Percentiles rank a stretch among this genome's conserved stretches.
Evolutionary conservation across 2,888 invertebrate genomes (phyloP).

Genomic region (Aricia artaxerxes): DNA sequence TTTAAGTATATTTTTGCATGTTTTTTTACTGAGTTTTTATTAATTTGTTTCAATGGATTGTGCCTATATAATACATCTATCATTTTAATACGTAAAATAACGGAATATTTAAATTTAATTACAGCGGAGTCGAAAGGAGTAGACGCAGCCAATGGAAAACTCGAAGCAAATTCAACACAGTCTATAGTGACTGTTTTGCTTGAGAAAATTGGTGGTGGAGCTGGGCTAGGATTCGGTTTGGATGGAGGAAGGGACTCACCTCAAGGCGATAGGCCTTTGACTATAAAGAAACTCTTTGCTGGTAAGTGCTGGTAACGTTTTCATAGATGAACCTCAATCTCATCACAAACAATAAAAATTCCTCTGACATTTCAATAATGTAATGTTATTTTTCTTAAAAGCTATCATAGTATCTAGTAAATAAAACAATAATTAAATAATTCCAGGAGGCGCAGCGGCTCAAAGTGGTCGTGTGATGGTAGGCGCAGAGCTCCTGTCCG

Average conservation of each 20-base stretch:
- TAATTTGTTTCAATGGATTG: no score
- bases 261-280: conserved; percentile 91
- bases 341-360: not conserved
- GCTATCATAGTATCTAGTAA: not conserved
- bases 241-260: conserved; percentile 97
- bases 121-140: conserved; percentile 72
- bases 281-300: conserved; percentile 96
- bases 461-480: conserved; percentile 90
- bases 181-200: conserved; percentile 66
- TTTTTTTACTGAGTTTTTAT: not conserved
- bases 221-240: conserved; percentile 95
- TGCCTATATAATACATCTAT: no score
- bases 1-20: not conserved
- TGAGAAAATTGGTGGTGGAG: conserved; percentile 84
- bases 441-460: conserved; percentile 92
- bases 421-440: conserved; percentile 7
- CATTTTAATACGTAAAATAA: not conserved
- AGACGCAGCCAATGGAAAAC: conserved; percentile 46
- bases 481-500: conserved; percentile 92
- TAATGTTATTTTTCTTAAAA: not conserved
- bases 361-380: conserved; percentile 50
- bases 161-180: conserved; percentile 47
- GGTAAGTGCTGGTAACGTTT: conserved; percentile 80
- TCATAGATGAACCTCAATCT: not conserved
- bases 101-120: conserved; percentile 9